Conservation (phyloP, 2,888 invertebrate genomes). For the Salticus scenicus region DNA sequence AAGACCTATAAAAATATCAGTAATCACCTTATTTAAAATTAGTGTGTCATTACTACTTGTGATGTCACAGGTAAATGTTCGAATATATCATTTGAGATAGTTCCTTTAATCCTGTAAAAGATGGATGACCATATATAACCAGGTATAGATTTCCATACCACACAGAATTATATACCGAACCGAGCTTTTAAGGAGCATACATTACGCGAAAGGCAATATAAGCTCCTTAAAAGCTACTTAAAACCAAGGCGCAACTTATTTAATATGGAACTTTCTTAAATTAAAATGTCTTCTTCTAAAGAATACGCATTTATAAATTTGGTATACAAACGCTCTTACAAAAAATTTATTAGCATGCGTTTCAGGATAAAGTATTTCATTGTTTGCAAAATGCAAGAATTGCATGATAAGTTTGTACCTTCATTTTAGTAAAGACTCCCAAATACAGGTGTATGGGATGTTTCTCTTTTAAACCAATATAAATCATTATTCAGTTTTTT, state of each 20-base stretch:
- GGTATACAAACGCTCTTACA: no score
- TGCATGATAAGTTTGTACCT: no score
- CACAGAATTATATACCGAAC: constrained; percentile 47
- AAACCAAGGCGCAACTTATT: neutral
- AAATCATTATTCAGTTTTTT: no score
- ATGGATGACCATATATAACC: constrained; percentile 46
- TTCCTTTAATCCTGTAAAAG: constrained; percentile 34
- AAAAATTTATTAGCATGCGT: no score
- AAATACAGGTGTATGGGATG: no score
- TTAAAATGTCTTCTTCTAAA: neutral
- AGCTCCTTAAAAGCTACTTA: no score
- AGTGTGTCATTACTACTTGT: constrained; percentile 27
- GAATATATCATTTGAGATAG: constrained; percentile 22
- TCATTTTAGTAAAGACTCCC: no score
- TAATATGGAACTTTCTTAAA: neutral
- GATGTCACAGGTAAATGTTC: constrained; percentile 5
- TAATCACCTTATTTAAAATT: constrained; percentile 47
- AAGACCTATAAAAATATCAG: constrained; percentile 55
- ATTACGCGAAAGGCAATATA: no score
- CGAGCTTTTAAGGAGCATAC: neutral
- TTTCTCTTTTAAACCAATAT: no score
- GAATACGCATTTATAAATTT: neutral
- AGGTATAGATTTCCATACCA: constrained; percentile 38
- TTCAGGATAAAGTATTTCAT: no score
- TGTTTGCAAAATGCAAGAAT: no score